Base-by-base conservation (phyloP, 1,140 invertebrate species). In the Drosophila melanogaster region DNA sequence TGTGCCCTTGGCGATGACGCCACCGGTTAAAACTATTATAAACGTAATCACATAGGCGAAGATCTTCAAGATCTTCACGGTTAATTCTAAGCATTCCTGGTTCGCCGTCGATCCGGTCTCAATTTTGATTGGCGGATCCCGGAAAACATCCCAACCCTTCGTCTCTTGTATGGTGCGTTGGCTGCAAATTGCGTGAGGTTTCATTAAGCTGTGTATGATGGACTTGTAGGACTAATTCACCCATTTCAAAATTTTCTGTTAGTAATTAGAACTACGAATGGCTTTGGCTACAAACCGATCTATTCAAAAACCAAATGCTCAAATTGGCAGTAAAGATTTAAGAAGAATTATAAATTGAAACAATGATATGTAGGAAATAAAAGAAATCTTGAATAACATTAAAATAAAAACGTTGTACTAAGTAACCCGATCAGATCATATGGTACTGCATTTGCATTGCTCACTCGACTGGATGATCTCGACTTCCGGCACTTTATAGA, bases 81-180 rank as follows among this genome's bases (percentile, higher is more conserved):
- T 97, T 81, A 97, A 94, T 83, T 97, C 96, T 69, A 97, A 93
- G 92, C 96, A 98, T 92, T 94, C 95, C 92, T 97, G 96, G 90
- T 95, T 97, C 54, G 96, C 96, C 94, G 97, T 97, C 30, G 97
- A 97, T 51, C 96, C 96, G 69, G 96, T 97, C 92, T 98, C 97
- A 84, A 95, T 95, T 92, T 97, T 97, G 59, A 95, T 95, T 8
- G 97, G 97, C 55, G 97, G 96, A 92, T 97, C 96, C 89, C 97
- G 93, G 93, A 98, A 98, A 14, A 98, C 97, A 94, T 98, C 97
- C 97, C 97, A 98, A 95, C 96, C 96, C 96, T 98, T 98, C 61
- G 96, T 97, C 92, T 98, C 97, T 85, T 94, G 94, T 69, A 97
- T 95, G 44, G 96, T 97, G 76, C 97, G 93, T 92, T 96, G 96